Conservation (phyloP, 2,113 vertebrate genomes). For the Recurvirostra avosetta region DNA sequence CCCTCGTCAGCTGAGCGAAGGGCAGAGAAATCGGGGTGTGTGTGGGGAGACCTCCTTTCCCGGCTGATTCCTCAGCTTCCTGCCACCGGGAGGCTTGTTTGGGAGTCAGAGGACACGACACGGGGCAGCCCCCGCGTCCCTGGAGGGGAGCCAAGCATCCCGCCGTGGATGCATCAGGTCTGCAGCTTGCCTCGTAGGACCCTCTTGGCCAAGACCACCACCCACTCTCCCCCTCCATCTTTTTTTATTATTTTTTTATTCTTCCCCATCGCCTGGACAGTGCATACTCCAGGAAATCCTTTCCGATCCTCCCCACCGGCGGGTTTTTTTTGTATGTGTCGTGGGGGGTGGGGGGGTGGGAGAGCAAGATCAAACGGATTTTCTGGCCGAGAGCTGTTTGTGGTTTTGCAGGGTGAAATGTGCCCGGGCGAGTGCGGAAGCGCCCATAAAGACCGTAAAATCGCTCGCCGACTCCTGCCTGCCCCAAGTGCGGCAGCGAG, state of each 20-base stretch:
- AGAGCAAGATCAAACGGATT: slow-evolving; percentile 67
- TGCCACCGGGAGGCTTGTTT: neutral
- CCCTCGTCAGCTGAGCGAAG: neutral
- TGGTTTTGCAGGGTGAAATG: slow-evolving; percentile 62
- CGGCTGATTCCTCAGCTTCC: neutral
- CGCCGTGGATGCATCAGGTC: neutral
- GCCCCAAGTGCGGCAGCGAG: slow-evolving; percentile 16
- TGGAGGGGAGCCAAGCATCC: slow-evolving; percentile 47
- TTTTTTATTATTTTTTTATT: neutral
- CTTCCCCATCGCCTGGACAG: neutral
- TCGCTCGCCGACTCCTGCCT: neutral
- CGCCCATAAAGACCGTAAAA: slow-evolving; percentile 71
- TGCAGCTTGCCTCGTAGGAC: neutral
- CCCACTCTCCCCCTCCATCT: neutral
- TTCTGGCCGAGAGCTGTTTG: slow-evolving; percentile 46
- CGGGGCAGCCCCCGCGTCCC: neutral
- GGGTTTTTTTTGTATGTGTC: neutral
- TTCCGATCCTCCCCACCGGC: neutral
- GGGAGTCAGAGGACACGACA: slow-evolving; percentile 18
- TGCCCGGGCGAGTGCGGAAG: slow-evolving; percentile 58
- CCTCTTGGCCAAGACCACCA: neutral
- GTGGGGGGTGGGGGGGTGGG: neutral
- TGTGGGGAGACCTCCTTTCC: neutral
- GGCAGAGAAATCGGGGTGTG: neutral
- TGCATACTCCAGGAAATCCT: neutral